These are phyloP conservation scores for Melipona bicolor DNA, from an alignment of 2,888 invertebrate genomes.

Conservation along the genomic window DNA sequence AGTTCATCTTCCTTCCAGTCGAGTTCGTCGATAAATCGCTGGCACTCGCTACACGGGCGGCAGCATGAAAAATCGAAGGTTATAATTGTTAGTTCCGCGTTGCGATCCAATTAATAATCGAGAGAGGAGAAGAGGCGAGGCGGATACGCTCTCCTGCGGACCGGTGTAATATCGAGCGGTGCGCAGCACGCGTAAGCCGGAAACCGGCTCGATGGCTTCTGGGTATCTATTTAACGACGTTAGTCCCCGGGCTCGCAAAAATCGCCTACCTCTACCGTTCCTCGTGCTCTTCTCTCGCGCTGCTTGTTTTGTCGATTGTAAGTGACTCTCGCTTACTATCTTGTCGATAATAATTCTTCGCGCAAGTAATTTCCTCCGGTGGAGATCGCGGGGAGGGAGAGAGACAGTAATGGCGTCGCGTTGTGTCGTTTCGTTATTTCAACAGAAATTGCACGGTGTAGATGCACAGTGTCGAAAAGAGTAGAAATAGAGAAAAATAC, in stretches of 20 bases:
- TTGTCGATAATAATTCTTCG: background rate
- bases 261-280: constrained; percentile 37
- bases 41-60: too few relatives aligned
- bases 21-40: background rate
- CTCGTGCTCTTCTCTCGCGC: background rate
- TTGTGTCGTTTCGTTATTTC: constrained; percentile 12
- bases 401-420: background rate
- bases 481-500: constrained; percentile 28
- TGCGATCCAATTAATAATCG: constrained; percentile 45
- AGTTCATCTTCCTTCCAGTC: background rate
- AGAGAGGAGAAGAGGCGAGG: constrained; percentile 7
- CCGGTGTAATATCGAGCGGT: constrained; percentile 53
- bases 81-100: constrained; percentile 32
- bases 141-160: constrained; percentile 31
- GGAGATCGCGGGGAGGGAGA: too few relatives aligned
- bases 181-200: constrained; percentile 58
- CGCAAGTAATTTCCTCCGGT: too few relatives aligned
- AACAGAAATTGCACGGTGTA: background rate
- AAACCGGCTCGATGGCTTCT: constrained; percentile 71
- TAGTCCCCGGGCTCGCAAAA: constrained; percentile 49
- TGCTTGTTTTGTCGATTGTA: background rate
- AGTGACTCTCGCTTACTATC: background rate
- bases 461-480: constrained; percentile 20
- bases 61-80: constrained; percentile 8
- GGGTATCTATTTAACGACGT: constrained; percentile 66